Percentiles rank a stretch among this genome's conserved stretches.
These are phyloP conservation scores for Chrysomela aeneicollis DNA, from an alignment of 2,888 invertebrate species.

Conservation along the genomic window DNA sequence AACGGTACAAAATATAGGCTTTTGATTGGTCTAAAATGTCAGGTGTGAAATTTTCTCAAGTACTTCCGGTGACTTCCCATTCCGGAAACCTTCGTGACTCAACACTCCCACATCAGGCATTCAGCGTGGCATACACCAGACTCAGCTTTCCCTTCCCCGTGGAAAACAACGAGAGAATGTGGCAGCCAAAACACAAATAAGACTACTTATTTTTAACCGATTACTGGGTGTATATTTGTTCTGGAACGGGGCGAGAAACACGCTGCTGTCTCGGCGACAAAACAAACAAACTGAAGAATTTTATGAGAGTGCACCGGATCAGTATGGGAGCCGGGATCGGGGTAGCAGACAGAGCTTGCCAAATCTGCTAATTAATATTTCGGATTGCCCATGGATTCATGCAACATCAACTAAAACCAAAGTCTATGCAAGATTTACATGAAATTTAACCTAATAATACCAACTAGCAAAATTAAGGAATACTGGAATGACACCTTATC, in stretches of 20 bases:
- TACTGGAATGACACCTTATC: too few species aligned
- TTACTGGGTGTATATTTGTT: conserved; percentile 19
- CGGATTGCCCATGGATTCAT: too few species aligned
- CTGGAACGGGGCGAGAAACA: neutral
- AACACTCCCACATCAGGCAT: too few species aligned
- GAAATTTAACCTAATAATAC: too few species aligned
- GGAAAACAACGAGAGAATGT: neutral
- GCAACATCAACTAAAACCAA: too few species aligned
- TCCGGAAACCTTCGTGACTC: too few species aligned
- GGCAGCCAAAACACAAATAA: conserved; percentile 16
- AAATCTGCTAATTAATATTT: neutral
- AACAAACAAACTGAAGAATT: conserved; percentile 28
- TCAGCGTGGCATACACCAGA: neutral
- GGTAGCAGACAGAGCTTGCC: neutral
- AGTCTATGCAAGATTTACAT: too few species aligned
- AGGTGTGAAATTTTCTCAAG: too few species aligned
- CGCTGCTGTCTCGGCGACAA: conserved; percentile 24
- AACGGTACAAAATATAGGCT: too few species aligned
- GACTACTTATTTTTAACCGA: conserved; percentile 22
- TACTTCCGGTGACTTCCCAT: too few species aligned
- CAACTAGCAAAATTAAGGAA: too few species aligned
- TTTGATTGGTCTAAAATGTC: too few species aligned
- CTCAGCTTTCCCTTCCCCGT: neutral
- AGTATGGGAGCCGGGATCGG: conserved; percentile 9
- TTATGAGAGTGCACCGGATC: conserved; percentile 17